Conservation (phyloP, 2,113 vertebrate species). For the Hydropotes inermis region DNA sequence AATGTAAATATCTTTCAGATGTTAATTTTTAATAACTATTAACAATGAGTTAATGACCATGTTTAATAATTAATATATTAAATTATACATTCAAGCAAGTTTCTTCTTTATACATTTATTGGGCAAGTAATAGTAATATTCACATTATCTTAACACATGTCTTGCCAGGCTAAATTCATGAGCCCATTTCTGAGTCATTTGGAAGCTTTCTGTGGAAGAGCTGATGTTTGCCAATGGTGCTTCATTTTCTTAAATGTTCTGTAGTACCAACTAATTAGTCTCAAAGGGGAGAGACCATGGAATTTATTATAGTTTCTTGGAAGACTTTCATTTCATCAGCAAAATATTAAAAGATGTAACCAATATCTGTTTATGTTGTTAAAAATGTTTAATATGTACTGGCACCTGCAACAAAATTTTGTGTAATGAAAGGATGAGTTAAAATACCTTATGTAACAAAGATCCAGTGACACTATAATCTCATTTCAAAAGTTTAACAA, state of each 20-base stretch:
- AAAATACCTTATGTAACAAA: constrained; percentile 49
- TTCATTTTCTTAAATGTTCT: constrained; percentile 61
- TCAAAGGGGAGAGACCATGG: constrained; percentile 9
- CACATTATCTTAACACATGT: constrained; percentile 58
- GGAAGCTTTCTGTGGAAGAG: constrained; percentile 12
- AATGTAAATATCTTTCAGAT: constrained; percentile 6
- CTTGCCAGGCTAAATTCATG: constrained; percentile 52
- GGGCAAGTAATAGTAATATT: constrained; percentile 45
- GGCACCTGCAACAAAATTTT: constrained; percentile 58
- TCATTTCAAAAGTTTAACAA: constrained; percentile 67
- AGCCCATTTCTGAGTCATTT: constrained; percentile 43
- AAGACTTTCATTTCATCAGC: constrained; percentile 47
- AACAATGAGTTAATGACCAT: constrained; percentile 10
- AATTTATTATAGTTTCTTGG: constrained; percentile 15
- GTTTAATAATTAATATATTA: constrained; percentile 63
- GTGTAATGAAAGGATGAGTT: constrained; percentile 49
- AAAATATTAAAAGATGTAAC: constrained; percentile 44
- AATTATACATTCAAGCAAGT: constrained; percentile 31
- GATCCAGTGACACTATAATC: constrained; percentile 54
- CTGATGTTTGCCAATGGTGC: neutral
- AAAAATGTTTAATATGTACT: constrained; percentile 52
- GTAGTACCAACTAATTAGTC: constrained; percentile 15
- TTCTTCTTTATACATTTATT: constrained; percentile 60
- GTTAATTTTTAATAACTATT: constrained; percentile 54
- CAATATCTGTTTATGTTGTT: neutral